Conservation (phyloP, 2,888 invertebrate genomes). For the Chloroclysta siterata region DNA sequence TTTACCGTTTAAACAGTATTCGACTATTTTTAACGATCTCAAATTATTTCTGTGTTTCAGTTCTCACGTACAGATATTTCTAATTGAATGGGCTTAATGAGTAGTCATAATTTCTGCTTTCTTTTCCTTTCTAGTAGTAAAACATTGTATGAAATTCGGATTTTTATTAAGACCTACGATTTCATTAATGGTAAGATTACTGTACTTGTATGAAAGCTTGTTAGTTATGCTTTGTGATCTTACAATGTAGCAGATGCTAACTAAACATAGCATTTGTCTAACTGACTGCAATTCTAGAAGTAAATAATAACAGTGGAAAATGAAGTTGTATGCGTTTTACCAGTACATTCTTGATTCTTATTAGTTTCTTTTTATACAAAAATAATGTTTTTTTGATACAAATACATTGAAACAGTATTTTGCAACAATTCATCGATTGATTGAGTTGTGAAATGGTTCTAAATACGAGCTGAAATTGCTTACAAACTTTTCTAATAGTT, state of each 20-base stretch:
- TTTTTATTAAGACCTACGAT: constrained; percentile 23
- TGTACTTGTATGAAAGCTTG: constrained; percentile 6
- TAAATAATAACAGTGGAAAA: no score
- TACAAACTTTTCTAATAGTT: no score
- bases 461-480: no score
- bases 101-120: constrained; percentile 46
- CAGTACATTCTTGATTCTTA: no score
- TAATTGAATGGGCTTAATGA: constrained; percentile 67
- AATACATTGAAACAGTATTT: no score
- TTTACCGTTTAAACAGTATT: constrained; percentile 46
- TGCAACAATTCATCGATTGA: no score
- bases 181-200: constrained; percentile 23
- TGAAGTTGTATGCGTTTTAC: no score
- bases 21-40: constrained; percentile 46
- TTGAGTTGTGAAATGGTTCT: no score
- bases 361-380: no score
- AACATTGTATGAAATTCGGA: constrained; percentile 42
- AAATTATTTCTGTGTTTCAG: constrained; percentile 47
- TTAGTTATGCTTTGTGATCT: constrained; percentile 10
- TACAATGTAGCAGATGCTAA: neutral
- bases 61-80: constrained; percentile 61
- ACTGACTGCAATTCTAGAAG: neutral
- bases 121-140: constrained; percentile 74
- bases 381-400: no score
- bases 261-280: neutral